A percentile compares a stretch with the other conserved stretches of the same genome.
Conservation (phyloP, 1,140 invertebrate species). For the Heliconius nattereri region DNA sequence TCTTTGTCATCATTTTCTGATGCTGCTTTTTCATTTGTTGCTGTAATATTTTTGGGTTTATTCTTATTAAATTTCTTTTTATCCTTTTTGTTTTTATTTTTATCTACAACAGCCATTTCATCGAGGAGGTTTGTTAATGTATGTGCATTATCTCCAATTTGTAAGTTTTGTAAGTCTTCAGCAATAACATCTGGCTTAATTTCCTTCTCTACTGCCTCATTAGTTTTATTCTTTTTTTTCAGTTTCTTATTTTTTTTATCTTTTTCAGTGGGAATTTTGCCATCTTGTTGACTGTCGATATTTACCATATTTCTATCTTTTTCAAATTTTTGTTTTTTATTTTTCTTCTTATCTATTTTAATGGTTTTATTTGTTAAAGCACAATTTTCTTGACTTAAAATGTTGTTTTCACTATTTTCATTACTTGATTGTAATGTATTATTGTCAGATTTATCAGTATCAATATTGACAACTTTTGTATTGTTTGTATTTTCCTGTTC, state of each 20-base stretch:
- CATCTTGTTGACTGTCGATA: constrained; percentile 20
- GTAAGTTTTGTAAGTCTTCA: constrained; percentile 65
- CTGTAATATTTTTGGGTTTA: constrained; percentile 24
- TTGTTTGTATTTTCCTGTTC: constrained; percentile 51
- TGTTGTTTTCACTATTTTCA: not conserved
- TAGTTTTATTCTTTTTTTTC: constrained; percentile 51
- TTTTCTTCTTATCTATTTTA: constrained; percentile 28
- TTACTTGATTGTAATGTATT: not conserved
- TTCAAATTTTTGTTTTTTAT: constrained; percentile 23
- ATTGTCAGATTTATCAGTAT: constrained; percentile 22
- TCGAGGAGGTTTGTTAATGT: constrained; percentile 64
- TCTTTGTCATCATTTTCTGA: constrained; percentile 24
- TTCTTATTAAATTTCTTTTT: constrained; percentile 44
- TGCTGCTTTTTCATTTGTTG: not conserved
- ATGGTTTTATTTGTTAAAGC: not conserved
- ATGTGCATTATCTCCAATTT: constrained; percentile 68
- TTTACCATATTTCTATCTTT: constrained; percentile 19
- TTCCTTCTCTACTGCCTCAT: constrained; percentile 50
- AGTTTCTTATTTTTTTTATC: constrained; percentile 48
- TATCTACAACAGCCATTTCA: constrained; percentile 69
- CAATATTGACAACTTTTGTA: constrained; percentile 29
- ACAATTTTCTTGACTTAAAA: not conserved
- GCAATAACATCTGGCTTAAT: constrained; percentile 58
- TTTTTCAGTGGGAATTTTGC: constrained; percentile 33
- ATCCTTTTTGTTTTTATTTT: constrained; percentile 57